phyloP scores from a whole-genome alignment of 2,797 vertebrate species.

The Odontamblyopus lacepedii region DNA sequence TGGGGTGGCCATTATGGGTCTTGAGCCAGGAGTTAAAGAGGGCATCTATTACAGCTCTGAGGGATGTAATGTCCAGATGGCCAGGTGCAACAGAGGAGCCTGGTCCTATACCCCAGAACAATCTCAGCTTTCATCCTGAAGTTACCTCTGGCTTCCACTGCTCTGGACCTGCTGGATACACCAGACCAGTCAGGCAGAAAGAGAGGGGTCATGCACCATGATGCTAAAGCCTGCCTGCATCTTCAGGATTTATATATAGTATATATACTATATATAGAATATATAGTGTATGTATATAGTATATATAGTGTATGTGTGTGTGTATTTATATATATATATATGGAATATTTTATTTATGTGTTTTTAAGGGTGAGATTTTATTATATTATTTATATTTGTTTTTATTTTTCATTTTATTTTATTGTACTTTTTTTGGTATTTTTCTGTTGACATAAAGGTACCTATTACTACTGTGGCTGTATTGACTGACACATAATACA shows the following conservation, averaged over 20 bases:
- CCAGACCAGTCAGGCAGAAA: conserved; percentile 60
- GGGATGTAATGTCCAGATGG: conserved; percentile 77
- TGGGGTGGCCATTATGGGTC: conserved; percentile 66
- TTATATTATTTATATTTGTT: background rate
- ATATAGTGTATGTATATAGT: background rate
- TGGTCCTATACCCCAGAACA: conserved; percentile 58
- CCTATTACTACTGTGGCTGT: conserved; percentile 58
- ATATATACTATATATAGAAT: background rate
- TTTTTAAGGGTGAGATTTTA: too few relatives aligned
- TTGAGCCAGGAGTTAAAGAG: conserved; percentile 57
- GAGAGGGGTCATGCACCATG: conserved; percentile 9
- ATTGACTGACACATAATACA: conserved; percentile 73
- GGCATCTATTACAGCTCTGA: conserved; percentile 73
- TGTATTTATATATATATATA: too few relatives aligned
- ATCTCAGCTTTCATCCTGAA: conserved; percentile 68
- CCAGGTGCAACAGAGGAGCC: conserved; percentile 67
- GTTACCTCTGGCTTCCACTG: conserved; percentile 32
- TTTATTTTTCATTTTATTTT: background rate
- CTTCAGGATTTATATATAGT: background rate
- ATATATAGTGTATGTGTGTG: too few relatives aligned
- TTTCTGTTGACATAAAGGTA: conserved; percentile 3
- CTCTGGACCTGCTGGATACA: conserved; percentile 49
- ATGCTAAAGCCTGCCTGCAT: background rate
- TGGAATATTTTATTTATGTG: background rate
- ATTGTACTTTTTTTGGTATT: background rate